A percentile compares a stretch with the other conserved stretches of the same genome.
Conservation (phyloP, 2,797 vertebrate species). For the Macroramphosus scolopax region DNA sequence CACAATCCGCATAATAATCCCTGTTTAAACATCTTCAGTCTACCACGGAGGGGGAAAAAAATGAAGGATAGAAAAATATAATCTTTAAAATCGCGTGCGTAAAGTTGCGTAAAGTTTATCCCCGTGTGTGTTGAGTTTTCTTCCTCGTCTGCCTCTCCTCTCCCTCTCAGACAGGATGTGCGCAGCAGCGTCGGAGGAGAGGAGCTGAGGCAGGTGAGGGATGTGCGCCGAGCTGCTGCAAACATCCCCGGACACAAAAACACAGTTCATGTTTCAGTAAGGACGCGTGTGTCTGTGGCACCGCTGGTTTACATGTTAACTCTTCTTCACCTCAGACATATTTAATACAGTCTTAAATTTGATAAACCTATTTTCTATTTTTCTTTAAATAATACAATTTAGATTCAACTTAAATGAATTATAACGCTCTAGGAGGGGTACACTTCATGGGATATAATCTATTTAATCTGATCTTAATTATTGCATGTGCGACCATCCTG, state of each 20-base stretch:
- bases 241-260: neutral
- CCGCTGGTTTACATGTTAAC: neutral
- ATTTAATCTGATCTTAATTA: too few relatives aligned
- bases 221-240: slow-evolving; percentile 49
- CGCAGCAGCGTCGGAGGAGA: slow-evolving; percentile 58
- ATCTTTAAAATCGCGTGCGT: neutral
- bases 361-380: too few relatives aligned
- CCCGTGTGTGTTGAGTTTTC: slow-evolving; percentile 12
- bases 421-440: too few relatives aligned
- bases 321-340: too few relatives aligned
- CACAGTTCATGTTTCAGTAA: neutral
- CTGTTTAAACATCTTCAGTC: neutral
- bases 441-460: too few relatives aligned
- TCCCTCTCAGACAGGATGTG: slow-evolving; percentile 53
- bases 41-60: neutral
- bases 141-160: slow-evolving; percentile 36
- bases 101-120: slow-evolving; percentile 19
- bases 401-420: too few relatives aligned
- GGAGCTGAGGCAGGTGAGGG: slow-evolving; percentile 68
- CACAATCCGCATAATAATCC: slow-evolving; percentile 14
- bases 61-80: neutral
- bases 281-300: neutral
- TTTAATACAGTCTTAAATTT: too few relatives aligned
- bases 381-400: too few relatives aligned
- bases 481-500: too few relatives aligned